Conservation (phyloP, 2,797 vertebrate genomes). For the Telmatherina bonti region DNA sequence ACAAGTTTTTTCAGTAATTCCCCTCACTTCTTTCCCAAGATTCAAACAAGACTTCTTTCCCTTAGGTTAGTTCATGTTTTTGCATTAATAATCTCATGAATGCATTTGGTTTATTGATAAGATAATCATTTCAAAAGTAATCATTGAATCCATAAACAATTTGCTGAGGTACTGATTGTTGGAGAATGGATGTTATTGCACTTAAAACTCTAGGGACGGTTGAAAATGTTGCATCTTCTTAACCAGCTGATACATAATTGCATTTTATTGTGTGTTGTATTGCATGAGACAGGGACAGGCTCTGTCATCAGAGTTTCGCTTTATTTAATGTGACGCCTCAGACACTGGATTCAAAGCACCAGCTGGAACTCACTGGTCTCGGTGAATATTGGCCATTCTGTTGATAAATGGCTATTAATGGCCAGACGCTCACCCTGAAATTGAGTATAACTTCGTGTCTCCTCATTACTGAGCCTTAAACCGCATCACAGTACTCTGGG, state of each 20-base stretch:
- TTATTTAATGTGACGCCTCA: conserved; percentile 37
- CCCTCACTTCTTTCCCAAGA: too few species aligned
- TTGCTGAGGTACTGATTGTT: neutral
- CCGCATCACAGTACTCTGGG: conserved; percentile 30
- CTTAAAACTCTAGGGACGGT: neutral
- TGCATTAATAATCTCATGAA: too few species aligned
- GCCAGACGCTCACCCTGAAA: conserved; percentile 67
- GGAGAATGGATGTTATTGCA: neutral
- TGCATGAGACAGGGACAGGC: neutral
- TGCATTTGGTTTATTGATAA: too few species aligned
- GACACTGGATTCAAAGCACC: conserved; percentile 51
- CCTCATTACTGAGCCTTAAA: conserved; percentile 55
- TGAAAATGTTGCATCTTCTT: neutral
- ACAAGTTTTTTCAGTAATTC: too few species aligned
- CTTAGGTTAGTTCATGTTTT: too few species aligned
- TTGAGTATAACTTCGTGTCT: conserved; percentile 59
- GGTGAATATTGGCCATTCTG: conserved; percentile 35
- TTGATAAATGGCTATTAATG: conserved; percentile 69
- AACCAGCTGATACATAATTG: conserved; percentile 22
- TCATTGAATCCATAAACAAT: neutral
- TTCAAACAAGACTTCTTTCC: too few species aligned
- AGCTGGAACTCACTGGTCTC: conserved; percentile 67
- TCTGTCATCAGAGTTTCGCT: conserved; percentile 8
- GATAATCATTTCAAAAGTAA: neutral
- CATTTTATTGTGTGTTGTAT: conserved; percentile 20